phyloP scores from a whole-genome alignment of 1,140 invertebrate species.

The Cydia amplana region DNA sequence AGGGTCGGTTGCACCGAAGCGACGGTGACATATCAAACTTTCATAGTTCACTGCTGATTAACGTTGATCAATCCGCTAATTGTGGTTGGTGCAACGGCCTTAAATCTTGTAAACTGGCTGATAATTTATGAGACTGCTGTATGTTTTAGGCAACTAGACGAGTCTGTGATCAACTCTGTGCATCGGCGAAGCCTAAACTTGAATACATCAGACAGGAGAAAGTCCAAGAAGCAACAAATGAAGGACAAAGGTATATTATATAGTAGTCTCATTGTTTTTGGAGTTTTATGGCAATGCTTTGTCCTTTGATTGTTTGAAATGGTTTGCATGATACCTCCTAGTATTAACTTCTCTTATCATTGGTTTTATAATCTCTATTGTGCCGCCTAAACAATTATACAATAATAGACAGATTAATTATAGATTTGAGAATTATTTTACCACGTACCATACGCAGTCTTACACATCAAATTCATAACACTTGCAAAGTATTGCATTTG shows the following conservation, averaged over 20 bases:
- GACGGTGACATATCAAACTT: not conserved
- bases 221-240: constrained; percentile 65
- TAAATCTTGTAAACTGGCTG: not conserved
- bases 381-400: not conserved
- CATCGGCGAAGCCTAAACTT: constrained; percentile 57
- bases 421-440: not conserved
- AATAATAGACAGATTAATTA: too few relatives aligned
- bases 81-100: too few relatives aligned
- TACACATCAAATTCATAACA: not conserved
- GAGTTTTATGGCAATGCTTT: not conserved
- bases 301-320: not conserved
- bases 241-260: constrained; percentile 62
- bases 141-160: constrained; percentile 84
- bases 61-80: too few relatives aligned
- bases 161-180: constrained; percentile 82
- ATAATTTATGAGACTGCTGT: not conserved
- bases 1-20: too few relatives aligned
- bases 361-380: not conserved
- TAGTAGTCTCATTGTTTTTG: constrained; percentile 28
- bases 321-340: not conserved
- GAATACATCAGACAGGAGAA: constrained; percentile 54
- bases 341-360: not conserved
- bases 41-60: too few relatives aligned
- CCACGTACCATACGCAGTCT: not conserved
- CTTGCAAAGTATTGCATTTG: not conserved